Evolutionary conservation across 2,113 vertebrate genomes (phyloP).

Genomic region (Apus apus): DNA sequence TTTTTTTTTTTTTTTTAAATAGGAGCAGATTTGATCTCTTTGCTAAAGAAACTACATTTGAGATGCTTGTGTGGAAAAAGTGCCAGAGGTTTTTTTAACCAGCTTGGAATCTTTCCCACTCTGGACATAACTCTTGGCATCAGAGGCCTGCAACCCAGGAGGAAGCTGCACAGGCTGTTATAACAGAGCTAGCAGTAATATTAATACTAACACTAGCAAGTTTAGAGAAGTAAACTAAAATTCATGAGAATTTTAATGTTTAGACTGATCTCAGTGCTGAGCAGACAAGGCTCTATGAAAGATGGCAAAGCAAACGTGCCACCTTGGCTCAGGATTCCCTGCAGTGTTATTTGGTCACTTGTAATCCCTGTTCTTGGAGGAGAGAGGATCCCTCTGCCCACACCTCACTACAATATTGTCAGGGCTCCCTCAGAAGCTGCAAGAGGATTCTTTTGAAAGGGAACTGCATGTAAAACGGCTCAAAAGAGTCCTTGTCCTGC

Average conservation of each 20-base stretch:
- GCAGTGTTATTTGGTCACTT: accelerated
- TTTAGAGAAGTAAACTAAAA: neutral
- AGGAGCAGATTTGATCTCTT: neutral
- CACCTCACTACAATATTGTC: neutral
- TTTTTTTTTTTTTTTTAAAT: neutral
- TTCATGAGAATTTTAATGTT: accelerated
- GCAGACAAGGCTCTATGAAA: neutral
- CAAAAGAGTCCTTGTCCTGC: conserved; percentile 47
- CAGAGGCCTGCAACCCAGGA: neutral
- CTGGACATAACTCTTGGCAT: neutral
- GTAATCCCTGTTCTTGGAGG: neutral
- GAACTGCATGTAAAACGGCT: conserved; percentile 5
- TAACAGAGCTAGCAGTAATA: accelerated
- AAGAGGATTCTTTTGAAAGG: neutral
- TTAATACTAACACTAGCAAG: accelerated
- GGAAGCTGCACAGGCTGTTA: accelerated
- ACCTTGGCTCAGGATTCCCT: neutral
- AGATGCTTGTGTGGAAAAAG: accelerated
- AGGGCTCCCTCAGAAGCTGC: conserved; percentile 20
- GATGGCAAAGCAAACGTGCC: neutral
- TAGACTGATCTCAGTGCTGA: neutral
- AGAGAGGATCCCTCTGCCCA: neutral
- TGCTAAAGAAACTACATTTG: neutral
- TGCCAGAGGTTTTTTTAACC: neutral
- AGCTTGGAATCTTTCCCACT: neutral